These are phyloP conservation scores for Chauna torquata DNA, from an alignment of 2,113 vertebrate species.

Conservation along the genomic window DNA sequence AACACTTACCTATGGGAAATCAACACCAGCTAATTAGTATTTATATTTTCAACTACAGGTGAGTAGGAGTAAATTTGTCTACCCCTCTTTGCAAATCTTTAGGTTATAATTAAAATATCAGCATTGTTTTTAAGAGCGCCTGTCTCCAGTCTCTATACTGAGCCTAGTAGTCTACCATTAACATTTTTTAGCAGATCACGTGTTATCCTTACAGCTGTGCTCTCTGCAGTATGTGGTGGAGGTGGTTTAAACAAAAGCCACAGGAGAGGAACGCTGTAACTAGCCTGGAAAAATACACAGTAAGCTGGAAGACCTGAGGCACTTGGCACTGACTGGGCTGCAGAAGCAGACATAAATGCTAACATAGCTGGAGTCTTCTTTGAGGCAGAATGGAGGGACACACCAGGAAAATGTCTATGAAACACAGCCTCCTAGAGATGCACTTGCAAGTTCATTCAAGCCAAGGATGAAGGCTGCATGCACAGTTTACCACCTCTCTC, in stretches of 20 bases:
- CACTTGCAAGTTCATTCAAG: background rate
- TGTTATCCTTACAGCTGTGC: background rate
- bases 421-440: background rate
- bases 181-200: background rate
- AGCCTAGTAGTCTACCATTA: background rate
- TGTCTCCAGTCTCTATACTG: background rate
- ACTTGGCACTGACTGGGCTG: background rate
- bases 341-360: background rate
- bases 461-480: background rate
- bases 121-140: background rate
- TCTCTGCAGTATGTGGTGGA: background rate
- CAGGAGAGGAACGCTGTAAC: background rate
- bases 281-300: background rate
- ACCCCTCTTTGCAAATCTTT: background rate
- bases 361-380: background rate
- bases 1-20: background rate
- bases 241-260: slow-evolving; percentile 10
- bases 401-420: background rate
- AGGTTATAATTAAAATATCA: background rate
- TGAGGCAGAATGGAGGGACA: background rate
- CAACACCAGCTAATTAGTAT: background rate
- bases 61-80: background rate
- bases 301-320: background rate
- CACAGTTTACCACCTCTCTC: background rate
- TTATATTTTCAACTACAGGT: background rate